Evolutionary conservation across 1,140 invertebrate genomes (phyloP), one percentile per base, ranked within the genome.

Genomic region (Spodoptera frugiperda): DNA sequence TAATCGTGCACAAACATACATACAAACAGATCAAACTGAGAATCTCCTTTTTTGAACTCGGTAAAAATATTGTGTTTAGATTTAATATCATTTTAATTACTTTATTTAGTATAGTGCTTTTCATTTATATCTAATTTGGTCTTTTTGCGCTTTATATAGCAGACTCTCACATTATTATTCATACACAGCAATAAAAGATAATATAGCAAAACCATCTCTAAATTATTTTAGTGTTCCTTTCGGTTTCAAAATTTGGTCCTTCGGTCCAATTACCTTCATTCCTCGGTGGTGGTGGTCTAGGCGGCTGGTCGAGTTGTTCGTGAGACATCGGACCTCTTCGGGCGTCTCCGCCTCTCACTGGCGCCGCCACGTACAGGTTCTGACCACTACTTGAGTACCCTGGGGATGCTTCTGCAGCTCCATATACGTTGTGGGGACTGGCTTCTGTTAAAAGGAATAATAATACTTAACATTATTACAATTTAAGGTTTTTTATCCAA

Each of bases 341-440:
- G 21, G 25, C 53, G 10, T 82, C 84, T 53, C 85, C 88, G 1
- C 87, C 84, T 0, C 91, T 78, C 8, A 92, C 89, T 0, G 98
- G 98, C 5, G 97, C 98, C 81, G 98, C 98, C 39, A 98, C 98
- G 85, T 98, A 98, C 12, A 98, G 92, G 93, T 98, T 98, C 92
- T 98, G 98, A 79, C 97, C 97, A 39, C 91, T 91, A 78, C 88
- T 88, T 65, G 97, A 97, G 92, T 98, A 98, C 80, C 95, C 93
- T 12, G 95, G 95, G 1, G 95, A 94, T 14, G 93, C 86, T 76
- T 88, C 94, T 86, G 92, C 96, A 77, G 87, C 79, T 30, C 87
- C 94, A 87, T 87, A 89, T 65, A 84, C 81, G 33, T 84, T 87
- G 71, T 86, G 86, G 5, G 87, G 78, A 46, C 83, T 81, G 15